Base-by-base conservation (phyloP, 2,797 vertebrate genomes). In the Borostomias antarcticus region DNA sequence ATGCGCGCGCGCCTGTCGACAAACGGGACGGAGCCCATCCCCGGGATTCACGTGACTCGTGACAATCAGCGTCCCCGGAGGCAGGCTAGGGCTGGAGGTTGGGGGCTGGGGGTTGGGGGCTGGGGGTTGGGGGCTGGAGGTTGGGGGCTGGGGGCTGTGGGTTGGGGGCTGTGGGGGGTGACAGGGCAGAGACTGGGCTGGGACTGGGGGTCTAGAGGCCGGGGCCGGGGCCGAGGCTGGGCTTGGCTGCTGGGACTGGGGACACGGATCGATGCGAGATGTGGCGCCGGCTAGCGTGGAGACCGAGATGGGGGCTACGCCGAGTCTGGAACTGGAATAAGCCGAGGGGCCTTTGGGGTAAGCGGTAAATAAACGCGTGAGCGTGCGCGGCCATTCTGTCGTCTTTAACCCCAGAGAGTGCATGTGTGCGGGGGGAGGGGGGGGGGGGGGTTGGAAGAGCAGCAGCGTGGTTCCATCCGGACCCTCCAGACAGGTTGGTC, bases 1-100 rank as follows among this genome's bases (percentile, higher is more conserved):
- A 64, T 59, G 48, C 74, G 58, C 74, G 48, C 73, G 58, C 13
- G 58, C 58, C 50, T 68, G 64, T 70, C 62, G 73, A 62, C 89
- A 84, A 85, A 79, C 83, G 35, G 8, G 17, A 56, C n/a, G 37
- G 48, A 53, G 62, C 53, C 69, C 75, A 80, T 69, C 70, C 69
- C 74, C 70, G 72, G 75, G 72, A 69, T 70, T 63, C 61, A 58
- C 62, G 69, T 25, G n/a, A 40, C 30, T n/a, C 26, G 26, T 56
- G 73, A 70, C 35, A 35, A 23, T 40, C 40, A 33, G 33, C 45
- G 43, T 11, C 15, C 29, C 33, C 19, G 26, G 17, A 66, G 23
- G 58, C 64, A 51, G 33, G 35, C 8, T 4, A 85, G 86, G 79
- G 84, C 85, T 21, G 9, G 40, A 43, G 15, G n/a, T 17, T 43